Percentiles rank a stretch among this genome's conserved stretches.
Evolutionary conservation across 2,113 vertebrate species (phyloP).

Genomic region (Lamprologus ornatipinnis): DNA sequence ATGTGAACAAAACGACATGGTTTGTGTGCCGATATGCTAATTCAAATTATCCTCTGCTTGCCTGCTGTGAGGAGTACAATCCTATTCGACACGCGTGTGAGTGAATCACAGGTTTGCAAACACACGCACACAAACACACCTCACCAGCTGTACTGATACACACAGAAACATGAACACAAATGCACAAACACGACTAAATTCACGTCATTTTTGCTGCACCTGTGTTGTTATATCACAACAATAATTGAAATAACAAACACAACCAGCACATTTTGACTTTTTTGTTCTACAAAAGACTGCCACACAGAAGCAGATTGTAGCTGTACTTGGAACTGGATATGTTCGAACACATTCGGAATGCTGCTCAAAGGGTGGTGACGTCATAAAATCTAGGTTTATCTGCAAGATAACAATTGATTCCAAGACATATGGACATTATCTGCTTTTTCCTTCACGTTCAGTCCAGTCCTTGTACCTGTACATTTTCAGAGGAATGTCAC

Average conservation of each 20-base stretch:
- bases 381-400: background rate
- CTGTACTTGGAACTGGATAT: background rate
- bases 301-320: background rate
- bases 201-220: background rate
- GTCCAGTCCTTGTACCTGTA: background rate
- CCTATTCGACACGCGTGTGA: background rate
- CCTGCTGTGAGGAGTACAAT: conserved; percentile 13
- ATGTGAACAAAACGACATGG: conserved; percentile 17
- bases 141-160: background rate
- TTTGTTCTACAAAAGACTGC: background rate
- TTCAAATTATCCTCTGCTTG: background rate
- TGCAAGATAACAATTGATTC: too few species aligned
- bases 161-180: background rate
- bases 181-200: background rate
- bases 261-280: background rate
- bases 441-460: background rate
- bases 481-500: background rate
- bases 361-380: background rate
- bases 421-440: background rate
- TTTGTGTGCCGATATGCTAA: background rate
- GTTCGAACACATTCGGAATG: background rate
- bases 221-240: background rate
- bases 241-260: background rate
- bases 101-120: background rate
- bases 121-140: background rate